Conservation (phyloP, 2,797 vertebrate genomes). For the Phoeniculus purpureus region DNA sequence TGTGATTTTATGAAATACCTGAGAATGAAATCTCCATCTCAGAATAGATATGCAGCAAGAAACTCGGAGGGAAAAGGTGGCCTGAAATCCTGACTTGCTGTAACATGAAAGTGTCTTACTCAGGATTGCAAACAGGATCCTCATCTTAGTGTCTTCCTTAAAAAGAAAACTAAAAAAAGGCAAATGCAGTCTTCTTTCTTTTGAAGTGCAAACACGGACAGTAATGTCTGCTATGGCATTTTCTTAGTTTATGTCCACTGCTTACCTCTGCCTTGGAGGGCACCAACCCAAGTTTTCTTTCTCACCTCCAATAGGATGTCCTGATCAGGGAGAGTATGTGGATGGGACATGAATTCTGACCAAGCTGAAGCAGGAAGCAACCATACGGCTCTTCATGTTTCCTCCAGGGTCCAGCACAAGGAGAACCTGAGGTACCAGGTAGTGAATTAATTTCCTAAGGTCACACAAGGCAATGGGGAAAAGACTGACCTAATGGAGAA, state of each 20-base stretch:
- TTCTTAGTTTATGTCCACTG: background rate
- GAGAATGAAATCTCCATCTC: background rate
- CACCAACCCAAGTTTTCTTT: background rate
- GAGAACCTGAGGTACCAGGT: background rate
- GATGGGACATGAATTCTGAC: background rate
- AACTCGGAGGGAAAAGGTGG: background rate
- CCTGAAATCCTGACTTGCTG: background rate
- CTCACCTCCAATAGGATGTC: background rate
- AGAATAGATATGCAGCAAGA: background rate
- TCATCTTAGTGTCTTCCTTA: background rate
- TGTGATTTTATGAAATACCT: background rate
- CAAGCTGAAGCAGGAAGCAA: background rate
- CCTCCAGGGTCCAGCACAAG: background rate
- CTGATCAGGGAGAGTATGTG: rapidly evolving
- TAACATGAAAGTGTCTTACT: background rate
- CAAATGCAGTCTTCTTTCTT: background rate
- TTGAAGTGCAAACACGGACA: background rate
- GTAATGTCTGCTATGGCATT: background rate
- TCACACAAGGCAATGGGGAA: background rate
- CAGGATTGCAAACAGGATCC: background rate
- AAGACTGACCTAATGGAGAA: background rate
- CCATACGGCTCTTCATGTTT: background rate
- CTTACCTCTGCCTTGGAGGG: background rate
- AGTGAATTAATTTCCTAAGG: background rate
- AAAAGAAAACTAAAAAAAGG: background rate